Evolutionary conservation across 2,113 vertebrate species (phyloP), one percentile per base, ranked within the genome.

Genomic region (Lophius piscatorius): DNA sequence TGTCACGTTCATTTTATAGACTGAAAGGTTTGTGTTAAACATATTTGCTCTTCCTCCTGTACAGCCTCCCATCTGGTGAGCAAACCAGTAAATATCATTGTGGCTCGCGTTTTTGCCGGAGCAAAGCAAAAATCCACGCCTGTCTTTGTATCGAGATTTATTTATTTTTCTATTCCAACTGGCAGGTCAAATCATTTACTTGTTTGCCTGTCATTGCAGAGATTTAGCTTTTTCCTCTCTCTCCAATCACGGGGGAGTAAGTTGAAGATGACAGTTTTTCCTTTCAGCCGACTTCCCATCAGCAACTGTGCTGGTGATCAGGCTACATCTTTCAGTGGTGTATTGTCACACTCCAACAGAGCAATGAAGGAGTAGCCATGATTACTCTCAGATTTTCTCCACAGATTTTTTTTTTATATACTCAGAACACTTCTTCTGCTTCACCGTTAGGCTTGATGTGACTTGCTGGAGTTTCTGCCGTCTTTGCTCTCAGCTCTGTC

Each of bases 101-200:
- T 31, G 11, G 17, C 3, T 29, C 7, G 5, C 28, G 23, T 48
- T 31, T 49, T 5, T 22, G 17, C 22, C 21, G 33, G 40, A 46
- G 49, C 29, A 44, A 10, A 9, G 34, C 21, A 33, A 20, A 21
- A 9, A 55, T 26, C 33, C 17, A 28, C 8, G 8, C 29, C 13
- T 46, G 40, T 18, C 35, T 66, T 39, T 57, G 34, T 36, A 65
- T 14, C 26, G n/a, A n/a, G n/a, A n/a, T n/a, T n/a, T n/a, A n/a
- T n/a, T n/a, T 33, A 17, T 33, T 40, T 47, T 17, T 56, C 18
- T 28, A 6, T 28, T 40, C 24, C 33, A 7, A 14, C 24, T 17
- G 14, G 23, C 17, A 51, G 22, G 20, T 59, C 47, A 21, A 20
- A 42, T 28, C 14, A 29, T 31, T 11, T 14, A 9, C 17, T 38